phyloP scores from a whole-genome alignment of 2,797 vertebrate species.

The Silurus aristotelis region DNA sequence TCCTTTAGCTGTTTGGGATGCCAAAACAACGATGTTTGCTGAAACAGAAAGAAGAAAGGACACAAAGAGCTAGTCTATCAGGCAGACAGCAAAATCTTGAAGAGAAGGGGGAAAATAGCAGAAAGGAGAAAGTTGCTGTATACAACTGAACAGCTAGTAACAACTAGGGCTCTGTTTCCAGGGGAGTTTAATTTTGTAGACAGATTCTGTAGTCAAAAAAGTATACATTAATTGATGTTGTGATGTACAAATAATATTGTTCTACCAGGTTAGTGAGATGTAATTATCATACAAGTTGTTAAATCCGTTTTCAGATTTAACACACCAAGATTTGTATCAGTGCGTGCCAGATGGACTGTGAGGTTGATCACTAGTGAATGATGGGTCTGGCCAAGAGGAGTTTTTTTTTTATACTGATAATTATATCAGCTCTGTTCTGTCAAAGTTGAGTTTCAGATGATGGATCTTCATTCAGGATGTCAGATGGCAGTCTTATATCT shows the following conservation, averaged over 20 bases:
- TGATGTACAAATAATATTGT: not conserved
- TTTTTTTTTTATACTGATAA: conserved; percentile 1
- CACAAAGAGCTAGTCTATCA: not conserved
- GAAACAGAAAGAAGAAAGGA: not conserved
- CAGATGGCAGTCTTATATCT: not conserved
- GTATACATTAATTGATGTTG: not conserved
- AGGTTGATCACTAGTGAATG: not conserved
- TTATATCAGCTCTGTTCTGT: not conserved
- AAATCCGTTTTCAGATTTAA: not conserved
- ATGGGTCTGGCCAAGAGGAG: not conserved
- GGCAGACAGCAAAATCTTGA: not conserved
- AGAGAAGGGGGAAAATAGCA: not conserved
- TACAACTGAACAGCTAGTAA: too few relatives aligned
- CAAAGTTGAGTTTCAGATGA: not conserved
- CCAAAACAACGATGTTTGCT: not conserved
- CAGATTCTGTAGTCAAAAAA: not conserved
- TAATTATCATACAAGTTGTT: not conserved
- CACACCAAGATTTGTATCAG: not conserved
- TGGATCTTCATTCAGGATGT: not conserved
- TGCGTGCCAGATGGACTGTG: conserved; percentile 5
- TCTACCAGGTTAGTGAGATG: not conserved
- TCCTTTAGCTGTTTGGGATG: not conserved
- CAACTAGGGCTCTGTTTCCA: not conserved
- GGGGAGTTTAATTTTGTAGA: too few relatives aligned
- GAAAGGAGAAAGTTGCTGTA: not conserved